Evolutionary conservation across 2,797 vertebrate species (phyloP).

Genomic region (Hoplostethus mediterraneus): DNA sequence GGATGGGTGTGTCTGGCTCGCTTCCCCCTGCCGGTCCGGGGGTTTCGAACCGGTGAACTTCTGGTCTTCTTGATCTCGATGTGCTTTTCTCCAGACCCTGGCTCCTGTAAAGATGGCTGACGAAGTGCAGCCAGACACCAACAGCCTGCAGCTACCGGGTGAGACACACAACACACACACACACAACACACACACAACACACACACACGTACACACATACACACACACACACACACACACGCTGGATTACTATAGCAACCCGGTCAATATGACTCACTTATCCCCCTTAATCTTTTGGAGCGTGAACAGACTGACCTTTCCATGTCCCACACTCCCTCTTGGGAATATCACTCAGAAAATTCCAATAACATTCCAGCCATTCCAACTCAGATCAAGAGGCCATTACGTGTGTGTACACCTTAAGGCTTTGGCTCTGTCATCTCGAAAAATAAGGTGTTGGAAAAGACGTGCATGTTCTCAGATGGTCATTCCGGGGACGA

Average conservation of each 20-base stretch:
- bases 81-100: conserved; percentile 63
- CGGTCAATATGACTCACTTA: conserved; percentile 36
- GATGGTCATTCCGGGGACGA: no score
- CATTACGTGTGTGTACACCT: conserved; percentile 10
- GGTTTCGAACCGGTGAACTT: no score
- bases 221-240: conserved; percentile 2
- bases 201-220: conserved; percentile 4
- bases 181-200: conserved; percentile 3
- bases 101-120: conserved; percentile 78
- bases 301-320: conserved; percentile 39
- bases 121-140: conserved; percentile 59
- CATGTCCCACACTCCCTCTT: conserved; percentile 43
- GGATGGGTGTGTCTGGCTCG: no score
- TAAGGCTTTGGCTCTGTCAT: neutral
- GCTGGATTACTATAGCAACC: conserved; percentile 16
- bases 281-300: conserved; percentile 28
- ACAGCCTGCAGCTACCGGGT: conserved; percentile 65
- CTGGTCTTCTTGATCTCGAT: no score
- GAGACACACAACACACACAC: conserved; percentile 28
- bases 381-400: conserved; percentile 8
- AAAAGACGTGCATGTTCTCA: no score
- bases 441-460: conserved; percentile 11
- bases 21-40: no score
- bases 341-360: conserved; percentile 41
- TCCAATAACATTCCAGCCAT: conserved; percentile 63